A percentile compares a stretch with the other conserved stretches of the same genome.
phyloP scores from a whole-genome alignment of 2,888 invertebrate genomes.

The Andrena marginata region DNA sequence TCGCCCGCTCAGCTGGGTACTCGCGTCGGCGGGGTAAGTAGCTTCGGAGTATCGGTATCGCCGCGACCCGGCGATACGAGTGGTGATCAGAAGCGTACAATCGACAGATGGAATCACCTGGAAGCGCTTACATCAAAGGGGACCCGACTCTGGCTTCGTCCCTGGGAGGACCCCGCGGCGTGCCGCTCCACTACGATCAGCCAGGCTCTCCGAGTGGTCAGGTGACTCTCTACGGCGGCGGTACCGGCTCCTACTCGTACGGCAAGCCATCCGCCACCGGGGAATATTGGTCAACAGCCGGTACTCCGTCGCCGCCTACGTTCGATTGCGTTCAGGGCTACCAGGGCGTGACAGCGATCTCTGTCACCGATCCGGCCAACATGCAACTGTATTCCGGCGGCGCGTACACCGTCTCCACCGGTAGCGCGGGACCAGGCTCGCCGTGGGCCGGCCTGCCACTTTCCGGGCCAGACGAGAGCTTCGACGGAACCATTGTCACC shows the following conservation, averaged over 20 bases:
- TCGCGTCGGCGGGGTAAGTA: conserved; percentile 78
- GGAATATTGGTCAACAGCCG: conserved; percentile 76
- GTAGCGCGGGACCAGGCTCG: conserved; percentile 85
- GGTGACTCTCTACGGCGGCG: conserved; percentile 87
- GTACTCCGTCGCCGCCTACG: conserved; percentile 72
- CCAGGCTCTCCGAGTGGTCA: conserved; percentile 87
- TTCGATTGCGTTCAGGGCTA: conserved; percentile 81
- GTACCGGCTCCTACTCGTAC: conserved; percentile 17
- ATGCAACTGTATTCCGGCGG: conserved; percentile 79
- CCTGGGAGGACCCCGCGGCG: conserved; percentile 84
- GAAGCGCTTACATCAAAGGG: conserved; percentile 87
- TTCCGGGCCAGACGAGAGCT: conserved; percentile 86
- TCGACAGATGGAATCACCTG: conserved; percentile 83
- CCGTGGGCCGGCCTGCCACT: conserved; percentile 85
- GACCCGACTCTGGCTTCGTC: conserved; percentile 90
- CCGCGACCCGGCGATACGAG: too few species aligned
- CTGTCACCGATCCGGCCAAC: conserved; percentile 77
- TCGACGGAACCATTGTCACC: conserved; percentile 84
- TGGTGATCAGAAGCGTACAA: neutral
- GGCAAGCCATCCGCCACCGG: conserved; percentile 54
- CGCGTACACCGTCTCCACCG: conserved; percentile 80
- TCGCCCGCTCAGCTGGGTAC: conserved; percentile 74
- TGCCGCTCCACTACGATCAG: conserved; percentile 87
- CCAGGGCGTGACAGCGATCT: conserved; percentile 76
- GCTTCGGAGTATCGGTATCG: neutral